Conservation (phyloP, 2,888 invertebrate genomes). For the Rutpela maculata region DNA sequence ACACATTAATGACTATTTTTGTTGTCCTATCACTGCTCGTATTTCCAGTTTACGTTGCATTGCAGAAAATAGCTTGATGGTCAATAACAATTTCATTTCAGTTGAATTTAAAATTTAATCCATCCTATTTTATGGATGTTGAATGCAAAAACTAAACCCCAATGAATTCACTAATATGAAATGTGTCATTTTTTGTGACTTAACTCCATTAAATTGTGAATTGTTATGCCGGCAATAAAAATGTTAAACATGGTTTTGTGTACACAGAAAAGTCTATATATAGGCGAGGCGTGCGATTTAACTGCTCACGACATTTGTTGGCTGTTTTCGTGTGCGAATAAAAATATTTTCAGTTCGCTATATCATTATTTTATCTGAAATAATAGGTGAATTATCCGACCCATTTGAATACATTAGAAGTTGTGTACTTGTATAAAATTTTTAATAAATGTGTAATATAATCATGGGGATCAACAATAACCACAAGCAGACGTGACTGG, state of each 20-base stretch:
- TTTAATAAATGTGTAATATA: not conserved
- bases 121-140: not conserved
- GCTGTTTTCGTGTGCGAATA: not conserved
- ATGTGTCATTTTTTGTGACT: conserved; percentile 12
- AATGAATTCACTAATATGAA: conserved; percentile 2
- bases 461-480: no score
- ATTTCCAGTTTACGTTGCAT: not conserved
- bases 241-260: not conserved
- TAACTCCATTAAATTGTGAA: conserved; percentile 4
- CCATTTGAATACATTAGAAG: not conserved
- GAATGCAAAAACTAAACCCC: conserved; percentile 8
- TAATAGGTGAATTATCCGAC: not conserved
- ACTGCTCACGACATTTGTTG: not conserved
- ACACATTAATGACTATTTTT: not conserved
- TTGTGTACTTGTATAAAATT: not conserved
- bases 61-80: not conserved
- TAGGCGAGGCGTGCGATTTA: not conserved
- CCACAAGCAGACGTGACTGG: no score
- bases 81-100: not conserved
- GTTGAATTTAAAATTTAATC: not conserved
- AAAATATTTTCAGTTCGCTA: not conserved
- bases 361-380: not conserved
- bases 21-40: not conserved
- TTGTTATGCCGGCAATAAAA: conserved; percentile 8
- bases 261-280: not conserved